Evolutionary conservation across 2,797 vertebrate genomes (phyloP).

Genomic region (Pangasius larnaudii): DNA sequence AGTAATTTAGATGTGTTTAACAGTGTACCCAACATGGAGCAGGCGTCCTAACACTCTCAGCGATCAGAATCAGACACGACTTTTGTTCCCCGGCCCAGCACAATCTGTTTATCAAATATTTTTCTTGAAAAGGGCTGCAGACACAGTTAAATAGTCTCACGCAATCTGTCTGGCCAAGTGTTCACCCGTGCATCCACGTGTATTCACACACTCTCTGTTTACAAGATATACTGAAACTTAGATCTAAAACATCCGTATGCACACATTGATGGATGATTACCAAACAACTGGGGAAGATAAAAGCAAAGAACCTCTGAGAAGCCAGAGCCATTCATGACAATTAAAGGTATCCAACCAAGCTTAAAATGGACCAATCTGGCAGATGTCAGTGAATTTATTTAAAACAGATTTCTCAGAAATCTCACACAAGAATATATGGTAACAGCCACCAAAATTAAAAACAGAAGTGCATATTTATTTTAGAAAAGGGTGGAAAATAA

Average conservation of each 20-base stretch:
- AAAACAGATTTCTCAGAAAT: constrained; percentile 64
- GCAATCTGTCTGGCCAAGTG: constrained; percentile 66
- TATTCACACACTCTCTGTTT: constrained; percentile 53
- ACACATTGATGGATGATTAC: constrained; percentile 48
- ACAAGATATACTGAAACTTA: constrained; percentile 43
- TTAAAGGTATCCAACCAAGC: constrained; percentile 59
- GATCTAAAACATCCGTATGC: constrained; percentile 48
- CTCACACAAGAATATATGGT: constrained; percentile 51
- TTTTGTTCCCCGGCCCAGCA: constrained; percentile 59
- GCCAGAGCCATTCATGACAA: constrained; percentile 58
- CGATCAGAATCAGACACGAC: constrained; percentile 64
- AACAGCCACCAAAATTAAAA: constrained; percentile 60
- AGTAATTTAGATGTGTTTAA: constrained; percentile 71
- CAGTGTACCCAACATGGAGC: constrained; percentile 68
- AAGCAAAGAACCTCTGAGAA: constrained; percentile 53
- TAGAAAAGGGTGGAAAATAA: constrained; percentile 55
- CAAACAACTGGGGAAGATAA: constrained; percentile 51
- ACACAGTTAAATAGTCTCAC: constrained; percentile 69
- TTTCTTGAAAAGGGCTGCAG: constrained; percentile 71
- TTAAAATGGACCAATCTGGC: constrained; percentile 61
- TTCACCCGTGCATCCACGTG: constrained; percentile 55
- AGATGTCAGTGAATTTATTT: constrained; percentile 62
- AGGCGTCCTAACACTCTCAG: constrained; percentile 66
- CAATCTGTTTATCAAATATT: constrained; percentile 76
- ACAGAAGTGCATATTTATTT: constrained; percentile 54